Evolutionary conservation across 2,888 invertebrate species (phyloP), one percentile per base, ranked within the genome.

Genomic region (Drosophila flavopinicola): DNA sequence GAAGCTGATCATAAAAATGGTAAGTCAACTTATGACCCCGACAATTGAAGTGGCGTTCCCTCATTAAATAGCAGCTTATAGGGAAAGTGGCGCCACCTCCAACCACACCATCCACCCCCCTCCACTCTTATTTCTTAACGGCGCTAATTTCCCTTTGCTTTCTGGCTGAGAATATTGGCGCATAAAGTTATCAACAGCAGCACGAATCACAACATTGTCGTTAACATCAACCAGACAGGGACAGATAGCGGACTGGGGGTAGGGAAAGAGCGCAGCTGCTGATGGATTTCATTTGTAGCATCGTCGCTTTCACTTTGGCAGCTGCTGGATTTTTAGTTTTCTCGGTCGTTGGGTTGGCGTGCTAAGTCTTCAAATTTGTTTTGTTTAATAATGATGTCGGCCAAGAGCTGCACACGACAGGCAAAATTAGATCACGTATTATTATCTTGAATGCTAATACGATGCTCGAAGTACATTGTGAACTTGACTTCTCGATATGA

Each of bases 301-400:
- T 75, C 83, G 74, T 75, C 83, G 74, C 79, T 80, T 80, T 80
- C 79, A 80, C 79, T 80, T 85, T 76, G 57, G 33, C 74, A 61
- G 53, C 44, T 37, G 64, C 35, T 45, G 56, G 13, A 10, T 53
- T n/a, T 24, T 35, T 13, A 29, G 11, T 24, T 30, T 17, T 29
- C 42, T 37, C 9, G 25, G 53, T 39, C 47, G 35, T 32, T 24
- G 33, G 35, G 48, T 39, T 44, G 70, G 68, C 75, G 75, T 56
- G 70, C 44, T 58, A 45, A 27, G 33, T 39, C 47, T 29, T 33
- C 45, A 29, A 51, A 57, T 45, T 44, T 11, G 45, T 37, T 35
- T 35, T 44, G 67, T 25, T 53, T 64, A 39, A 69, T 54, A 30
- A 52, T 47, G 58, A 37, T 75, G 51, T 68, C 71, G 71, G 57